These are phyloP conservation scores for Esperia sulphurella DNA, from an alignment of 2,888 invertebrate species.

Conservation along the genomic window DNA sequence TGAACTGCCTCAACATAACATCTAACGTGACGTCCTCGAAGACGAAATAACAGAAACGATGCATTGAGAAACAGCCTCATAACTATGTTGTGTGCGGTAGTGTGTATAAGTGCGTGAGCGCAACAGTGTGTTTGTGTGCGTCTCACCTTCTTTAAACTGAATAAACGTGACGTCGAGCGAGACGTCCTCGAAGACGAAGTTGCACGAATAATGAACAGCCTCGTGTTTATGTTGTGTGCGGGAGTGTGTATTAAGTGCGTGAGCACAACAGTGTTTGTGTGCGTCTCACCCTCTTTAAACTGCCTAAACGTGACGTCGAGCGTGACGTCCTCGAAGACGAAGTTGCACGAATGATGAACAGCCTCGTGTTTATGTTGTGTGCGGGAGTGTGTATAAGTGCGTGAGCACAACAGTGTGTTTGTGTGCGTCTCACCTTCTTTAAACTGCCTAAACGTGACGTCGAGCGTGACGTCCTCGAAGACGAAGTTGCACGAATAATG, in stretches of 20 bases:
- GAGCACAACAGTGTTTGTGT: too few relatives aligned
- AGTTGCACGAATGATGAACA: too few relatives aligned
- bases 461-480: conserved; percentile 96
- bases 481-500: conserved; percentile 97
- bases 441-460: conserved; percentile 97
- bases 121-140: too few relatives aligned
- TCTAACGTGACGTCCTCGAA: conserved; percentile 97
- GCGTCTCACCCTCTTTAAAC: conserved; percentile 95
- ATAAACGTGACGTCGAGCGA: conserved; percentile 97
- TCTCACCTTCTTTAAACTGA: conserved; percentile 95
- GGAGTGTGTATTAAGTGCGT: too few relatives aligned
- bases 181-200: conserved; percentile 97
- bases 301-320: conserved; percentile 97
- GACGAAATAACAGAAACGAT: conserved; percentile 97
- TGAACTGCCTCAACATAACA: conserved; percentile 97
- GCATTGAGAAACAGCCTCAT: too few relatives aligned
- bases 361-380: too few relatives aligned
- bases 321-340: conserved; percentile 97
- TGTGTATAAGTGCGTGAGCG: too few relatives aligned
- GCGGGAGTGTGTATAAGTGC: too few relatives aligned
- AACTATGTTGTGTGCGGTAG: too few relatives aligned
- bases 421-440: conserved; percentile 94
- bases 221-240: too few relatives aligned
- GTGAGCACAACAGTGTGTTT: too few relatives aligned
- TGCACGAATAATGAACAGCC: too few relatives aligned